Evolutionary conservation across 2,888 invertebrate genomes (phyloP).

Genomic region (Diadromus collaris): DNA sequence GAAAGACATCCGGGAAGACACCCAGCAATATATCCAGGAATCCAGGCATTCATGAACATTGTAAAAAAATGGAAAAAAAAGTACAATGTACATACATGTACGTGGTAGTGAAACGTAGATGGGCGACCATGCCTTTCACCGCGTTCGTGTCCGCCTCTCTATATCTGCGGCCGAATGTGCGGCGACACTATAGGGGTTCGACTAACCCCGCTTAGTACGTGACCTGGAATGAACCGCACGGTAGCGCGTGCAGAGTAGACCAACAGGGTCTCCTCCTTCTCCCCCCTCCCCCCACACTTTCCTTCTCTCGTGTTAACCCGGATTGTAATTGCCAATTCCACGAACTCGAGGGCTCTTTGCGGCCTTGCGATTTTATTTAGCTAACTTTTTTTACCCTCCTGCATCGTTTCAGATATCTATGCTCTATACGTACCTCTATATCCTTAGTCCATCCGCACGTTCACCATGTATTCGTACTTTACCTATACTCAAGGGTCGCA

Average conservation of each 20-base stretch:
- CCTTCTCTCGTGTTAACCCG: constrained; percentile 49
- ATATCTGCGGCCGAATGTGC: constrained; percentile 24
- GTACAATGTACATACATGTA: background rate
- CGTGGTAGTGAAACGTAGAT: background rate
- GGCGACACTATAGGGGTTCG: constrained; percentile 10
- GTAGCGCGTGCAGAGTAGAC: constrained; percentile 34
- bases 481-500: background rate
- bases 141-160: background rate
- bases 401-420: background rate
- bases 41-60: too few relatives aligned
- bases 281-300: background rate
- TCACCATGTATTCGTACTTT: constrained; percentile 3
- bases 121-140: constrained; percentile 28
- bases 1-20: too few relatives aligned
- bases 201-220: constrained; percentile 37
- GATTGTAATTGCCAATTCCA: constrained; percentile 63
- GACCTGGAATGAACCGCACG: constrained; percentile 53
- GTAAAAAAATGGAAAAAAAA: background rate
- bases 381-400: constrained; percentile 24
- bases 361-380: constrained; percentile 57
- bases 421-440: background rate
- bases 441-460: constrained; percentile 8
- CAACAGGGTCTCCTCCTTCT: constrained; percentile 20
- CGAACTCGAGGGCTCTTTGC: constrained; percentile 44
- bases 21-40: too few relatives aligned